These are phyloP conservation scores for Danio kyathit DNA, from an alignment of 2,797 vertebrate species.

Conservation along the genomic window DNA sequence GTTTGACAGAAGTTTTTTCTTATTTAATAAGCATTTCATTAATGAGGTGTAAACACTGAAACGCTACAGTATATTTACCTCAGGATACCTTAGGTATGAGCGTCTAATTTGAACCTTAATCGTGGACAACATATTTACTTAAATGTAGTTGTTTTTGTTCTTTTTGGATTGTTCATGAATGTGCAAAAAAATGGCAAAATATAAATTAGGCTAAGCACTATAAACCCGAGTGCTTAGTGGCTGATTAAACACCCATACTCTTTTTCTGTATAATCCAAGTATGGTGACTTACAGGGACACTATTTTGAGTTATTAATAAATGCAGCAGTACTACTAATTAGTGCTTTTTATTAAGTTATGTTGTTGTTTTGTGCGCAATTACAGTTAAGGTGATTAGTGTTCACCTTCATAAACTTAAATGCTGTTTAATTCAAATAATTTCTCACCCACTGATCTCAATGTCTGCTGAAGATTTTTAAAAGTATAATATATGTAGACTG, in stretches of 20 bases:
- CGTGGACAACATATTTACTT: neutral
- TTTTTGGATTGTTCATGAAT: no score
- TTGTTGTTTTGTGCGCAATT: constrained; percentile 7
- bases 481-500: no score
- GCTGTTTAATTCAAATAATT: neutral
- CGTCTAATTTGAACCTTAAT: neutral
- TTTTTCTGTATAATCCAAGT: no score
- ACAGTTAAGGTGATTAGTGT: neutral
- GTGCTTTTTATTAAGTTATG: neutral
- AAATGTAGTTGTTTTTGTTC: no score
- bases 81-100: neutral
- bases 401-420: neutral
- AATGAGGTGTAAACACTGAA: constrained; percentile 9
- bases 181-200: no score
- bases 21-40: neutral
- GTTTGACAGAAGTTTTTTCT: neutral
- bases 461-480: neutral
- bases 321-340: neutral
- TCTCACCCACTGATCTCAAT: neutral
- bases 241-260: no score
- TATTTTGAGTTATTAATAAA: neutral
- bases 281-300: neutral
- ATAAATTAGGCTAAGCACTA: neutral
- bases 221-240: no score
- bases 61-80: neutral